These are phyloP conservation scores for Ophion ellenae DNA, from an alignment of 2,888 invertebrate species.

Conservation along the genomic window DNA sequence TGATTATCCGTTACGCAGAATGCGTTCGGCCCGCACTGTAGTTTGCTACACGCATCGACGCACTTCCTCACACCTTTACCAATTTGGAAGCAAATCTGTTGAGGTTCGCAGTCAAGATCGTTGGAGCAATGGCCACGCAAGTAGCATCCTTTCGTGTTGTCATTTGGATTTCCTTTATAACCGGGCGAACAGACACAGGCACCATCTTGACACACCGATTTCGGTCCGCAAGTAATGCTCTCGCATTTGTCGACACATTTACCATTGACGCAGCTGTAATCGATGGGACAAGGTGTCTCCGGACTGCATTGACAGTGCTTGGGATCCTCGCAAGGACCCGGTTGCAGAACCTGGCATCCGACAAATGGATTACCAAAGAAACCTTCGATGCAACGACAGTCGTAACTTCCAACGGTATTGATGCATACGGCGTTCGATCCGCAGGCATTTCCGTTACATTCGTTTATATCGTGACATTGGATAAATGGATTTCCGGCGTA, in stretches of 20 bases:
- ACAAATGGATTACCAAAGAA: slow-evolving; percentile 95
- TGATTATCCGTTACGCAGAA: slow-evolving; percentile 93
- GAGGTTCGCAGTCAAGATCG: slow-evolving; percentile 92
- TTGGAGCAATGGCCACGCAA: slow-evolving; percentile 91
- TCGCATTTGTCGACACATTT: slow-evolving; percentile 92
- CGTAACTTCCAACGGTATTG: slow-evolving; percentile 94
- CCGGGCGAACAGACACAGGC: slow-evolving; percentile 92
- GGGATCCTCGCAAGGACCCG: slow-evolving; percentile 89
- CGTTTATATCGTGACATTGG: slow-evolving; percentile 93
- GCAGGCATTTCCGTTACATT: slow-evolving; percentile 92
- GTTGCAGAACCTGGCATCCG: slow-evolving; percentile 90
- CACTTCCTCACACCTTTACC: slow-evolving; percentile 92
- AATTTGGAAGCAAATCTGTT: slow-evolving; percentile 95
- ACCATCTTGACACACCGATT: slow-evolving; percentile 92
- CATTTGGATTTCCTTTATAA: slow-evolving; percentile 90
- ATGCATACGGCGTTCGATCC: slow-evolving; percentile 95
- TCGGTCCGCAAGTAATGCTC: slow-evolving; percentile 91
- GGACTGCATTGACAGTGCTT: slow-evolving; percentile 89
- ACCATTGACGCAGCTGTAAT: slow-evolving; percentile 90
- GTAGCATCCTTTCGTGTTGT: slow-evolving; percentile 89
- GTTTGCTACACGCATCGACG: slow-evolving; percentile 93
- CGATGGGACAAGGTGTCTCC: slow-evolving; percentile 90
- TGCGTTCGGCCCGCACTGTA: slow-evolving; percentile 96
- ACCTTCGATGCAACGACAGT: slow-evolving; percentile 94
- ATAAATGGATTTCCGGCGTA: slow-evolving; percentile 95